A percentile compares a stretch with the other conserved stretches of the same genome.
Evolutionary conservation across 2,113 vertebrate species (phyloP).

Genomic region (Gracilinanus agilis): DNA sequence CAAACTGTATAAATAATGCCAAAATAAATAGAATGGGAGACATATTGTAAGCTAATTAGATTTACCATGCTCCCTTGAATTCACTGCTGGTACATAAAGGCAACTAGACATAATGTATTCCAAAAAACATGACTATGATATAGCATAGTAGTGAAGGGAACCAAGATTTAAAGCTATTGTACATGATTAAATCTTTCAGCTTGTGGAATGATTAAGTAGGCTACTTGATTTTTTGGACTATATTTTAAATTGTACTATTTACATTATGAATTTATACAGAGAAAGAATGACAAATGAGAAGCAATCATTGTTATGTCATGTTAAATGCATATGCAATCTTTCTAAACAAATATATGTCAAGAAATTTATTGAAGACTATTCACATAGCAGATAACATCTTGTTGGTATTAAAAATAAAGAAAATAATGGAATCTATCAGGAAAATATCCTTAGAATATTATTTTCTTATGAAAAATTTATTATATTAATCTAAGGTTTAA

Average conservation of each 20-base stretch:
- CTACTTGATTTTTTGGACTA: constrained; percentile 45
- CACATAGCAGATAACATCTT: neutral
- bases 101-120: neutral
- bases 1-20: neutral
- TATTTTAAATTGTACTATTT: constrained; percentile 45
- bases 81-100: neutral
- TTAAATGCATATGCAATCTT: neutral
- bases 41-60: constrained; percentile 7
- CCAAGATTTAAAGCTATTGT: constrained; percentile 1
- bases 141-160: neutral
- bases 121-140: constrained; percentile 24
- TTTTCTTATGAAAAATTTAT: constrained; percentile 16
- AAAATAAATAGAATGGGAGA: neutral
- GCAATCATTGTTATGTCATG: constrained; percentile 7
- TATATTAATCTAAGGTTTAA: neutral
- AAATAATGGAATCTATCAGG: constrained; percentile 17
- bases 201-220: constrained; percentile 37
- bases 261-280: constrained; percentile 17
- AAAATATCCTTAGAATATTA: neutral
- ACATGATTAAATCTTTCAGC: constrained; percentile 53
- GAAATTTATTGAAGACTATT: constrained; percentile 29
- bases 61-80: neutral
- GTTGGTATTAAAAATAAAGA: neutral
- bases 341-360: constrained; percentile 29
- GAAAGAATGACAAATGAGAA: constrained; percentile 33